These are phyloP conservation scores for Bujurquina vittata DNA, from an alignment of 2,113 vertebrate genomes.

Conservation along the genomic window DNA sequence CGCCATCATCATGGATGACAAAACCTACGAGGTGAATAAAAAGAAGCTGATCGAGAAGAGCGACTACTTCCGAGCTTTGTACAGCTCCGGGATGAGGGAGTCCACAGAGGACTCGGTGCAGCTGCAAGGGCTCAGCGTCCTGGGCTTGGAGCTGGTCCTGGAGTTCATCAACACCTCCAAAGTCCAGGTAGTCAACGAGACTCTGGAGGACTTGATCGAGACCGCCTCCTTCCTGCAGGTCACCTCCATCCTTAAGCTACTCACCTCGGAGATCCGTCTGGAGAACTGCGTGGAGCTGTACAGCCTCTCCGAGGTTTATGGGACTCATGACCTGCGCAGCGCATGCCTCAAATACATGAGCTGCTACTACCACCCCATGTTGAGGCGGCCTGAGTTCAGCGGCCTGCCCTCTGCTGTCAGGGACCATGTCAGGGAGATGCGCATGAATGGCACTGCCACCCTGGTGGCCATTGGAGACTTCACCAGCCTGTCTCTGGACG, in stretches of 20 bases:
- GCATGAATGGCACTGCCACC: conserved; percentile 87
- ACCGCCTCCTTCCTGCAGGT: conserved; percentile 94
- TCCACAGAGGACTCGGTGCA: conserved; percentile 88
- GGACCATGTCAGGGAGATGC: conserved; percentile 84
- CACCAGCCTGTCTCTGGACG: conserved; percentile 76
- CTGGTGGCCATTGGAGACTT: conserved; percentile 89
- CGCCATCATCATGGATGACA: conserved; percentile 89
- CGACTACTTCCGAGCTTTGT: conserved; percentile 94
- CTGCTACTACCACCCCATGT: conserved; percentile 88
- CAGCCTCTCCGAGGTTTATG: conserved; percentile 89
- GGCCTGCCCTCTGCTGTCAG: conserved; percentile 75
- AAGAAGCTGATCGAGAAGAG: conserved; percentile 93
- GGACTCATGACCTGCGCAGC: conserved; percentile 85
- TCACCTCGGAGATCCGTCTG: conserved; percentile 86
- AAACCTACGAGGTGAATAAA: conserved; percentile 89
- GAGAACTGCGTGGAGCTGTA: conserved; percentile 91
- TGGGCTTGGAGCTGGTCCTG: conserved; percentile 91
- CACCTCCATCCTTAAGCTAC: conserved; percentile 87
- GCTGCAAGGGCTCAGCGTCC: conserved; percentile 89
- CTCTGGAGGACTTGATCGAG: conserved; percentile 90
- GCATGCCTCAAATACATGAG: conserved; percentile 90
- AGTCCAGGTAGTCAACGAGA: conserved; percentile 80
- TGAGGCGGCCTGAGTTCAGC: conserved; percentile 83
- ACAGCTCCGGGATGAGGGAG: conserved; percentile 95
- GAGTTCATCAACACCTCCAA: conserved; percentile 92